Evolutionary conservation across 2,888 invertebrate genomes (phyloP), one percentile per base, ranked within the genome.

Genomic region (Girardia tigrina): DNA sequence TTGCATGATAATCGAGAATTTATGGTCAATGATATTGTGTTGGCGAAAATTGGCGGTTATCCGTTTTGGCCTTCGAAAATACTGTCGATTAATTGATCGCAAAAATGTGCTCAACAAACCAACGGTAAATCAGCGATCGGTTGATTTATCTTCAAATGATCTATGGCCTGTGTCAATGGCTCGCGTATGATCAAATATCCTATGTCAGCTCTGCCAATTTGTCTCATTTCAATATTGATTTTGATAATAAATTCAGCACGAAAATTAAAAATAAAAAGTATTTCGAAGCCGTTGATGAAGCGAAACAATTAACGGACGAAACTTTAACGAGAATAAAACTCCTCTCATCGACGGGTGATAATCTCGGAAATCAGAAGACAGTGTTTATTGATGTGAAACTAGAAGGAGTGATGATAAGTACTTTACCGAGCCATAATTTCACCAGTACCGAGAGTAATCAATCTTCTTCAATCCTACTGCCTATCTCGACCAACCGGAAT

Each of bases 231-330:
- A n/a, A 56, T 56, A 8, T 23, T 8, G 56, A 75, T 23, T 75
- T 28, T 20, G 71, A 75, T n/a, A 71, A 69, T n/a, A 75, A 75
- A 29, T 75, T 70, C 26, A 74, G 56, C 56, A 74, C 74, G 23
- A 74, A 74, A 74, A 71, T 56, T 4, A 74, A 56, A 28, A 74
- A 74, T 74, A 28, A 69, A 20, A 42, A 69, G 14, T 74, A 74
- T 36, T 56, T 74, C 8, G 74, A 74, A 56, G 74, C 74, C 14
- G 74, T 74, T 6, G 28, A 23, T 36, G 74, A 74, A 69, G 74
- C 74, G 14, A 74, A 42, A 42, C 74, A 69, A 16, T 74, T 42
- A 56, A 69, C 74, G 8, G 74, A 74, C n/a, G 56, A 56, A 56
- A 56, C n/a, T 56, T 2, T 56, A 16, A 56, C 56, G 4, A 56